Percentiles rank a stretch among this genome's conserved stretches.
These are phyloP conservation scores for Eutolmus rufibarbis DNA, from an alignment of 2,888 invertebrate genomes.

Conservation along the genomic window DNA sequence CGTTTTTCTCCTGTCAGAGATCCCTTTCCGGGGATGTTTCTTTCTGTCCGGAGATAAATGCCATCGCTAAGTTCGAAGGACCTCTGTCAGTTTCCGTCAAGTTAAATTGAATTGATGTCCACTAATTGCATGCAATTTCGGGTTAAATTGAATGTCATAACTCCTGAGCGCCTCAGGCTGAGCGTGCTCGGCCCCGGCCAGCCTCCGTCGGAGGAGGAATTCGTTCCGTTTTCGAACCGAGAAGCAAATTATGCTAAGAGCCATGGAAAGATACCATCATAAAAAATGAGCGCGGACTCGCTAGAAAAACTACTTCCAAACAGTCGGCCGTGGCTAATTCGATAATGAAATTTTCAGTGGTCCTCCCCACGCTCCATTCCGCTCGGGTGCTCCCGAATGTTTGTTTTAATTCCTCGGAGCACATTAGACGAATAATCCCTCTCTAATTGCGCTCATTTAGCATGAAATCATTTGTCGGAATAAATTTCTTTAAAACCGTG, in stretches of 20 bases:
- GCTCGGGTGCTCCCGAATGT: constrained; percentile 15
- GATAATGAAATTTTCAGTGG: constrained; percentile 25
- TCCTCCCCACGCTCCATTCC: constrained; percentile 33
- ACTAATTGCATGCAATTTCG: constrained; percentile 17
- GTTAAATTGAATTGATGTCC: constrained; percentile 13
- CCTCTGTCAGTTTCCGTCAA: not conserved
- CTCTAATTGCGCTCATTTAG: constrained; percentile 44
- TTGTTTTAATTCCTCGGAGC: constrained; percentile 31
- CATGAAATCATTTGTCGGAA: constrained; percentile 47
- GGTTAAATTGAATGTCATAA: not conserved
- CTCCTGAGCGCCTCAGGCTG: not conserved
- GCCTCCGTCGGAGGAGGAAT: not conserved
- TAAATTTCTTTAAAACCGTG: constrained; percentile 43
- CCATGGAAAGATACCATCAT: constrained; percentile 10
- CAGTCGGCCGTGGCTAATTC: constrained; percentile 16
- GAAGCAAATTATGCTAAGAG: constrained; percentile 8
- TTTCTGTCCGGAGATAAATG: not conserved
- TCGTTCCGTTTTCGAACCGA: not conserved
- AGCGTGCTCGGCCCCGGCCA: not conserved
- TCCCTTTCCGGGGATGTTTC: not conserved
- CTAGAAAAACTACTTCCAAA: constrained; percentile 12
- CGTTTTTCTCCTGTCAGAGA: not conserved
- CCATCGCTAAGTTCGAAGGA: not conserved
- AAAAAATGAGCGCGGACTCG: not conserved
- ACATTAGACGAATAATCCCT: constrained; percentile 36